Evolutionary conservation across 1,140 invertebrate genomes (phyloP).

Genomic region (Pseudomyrmex pallidus): DNA sequence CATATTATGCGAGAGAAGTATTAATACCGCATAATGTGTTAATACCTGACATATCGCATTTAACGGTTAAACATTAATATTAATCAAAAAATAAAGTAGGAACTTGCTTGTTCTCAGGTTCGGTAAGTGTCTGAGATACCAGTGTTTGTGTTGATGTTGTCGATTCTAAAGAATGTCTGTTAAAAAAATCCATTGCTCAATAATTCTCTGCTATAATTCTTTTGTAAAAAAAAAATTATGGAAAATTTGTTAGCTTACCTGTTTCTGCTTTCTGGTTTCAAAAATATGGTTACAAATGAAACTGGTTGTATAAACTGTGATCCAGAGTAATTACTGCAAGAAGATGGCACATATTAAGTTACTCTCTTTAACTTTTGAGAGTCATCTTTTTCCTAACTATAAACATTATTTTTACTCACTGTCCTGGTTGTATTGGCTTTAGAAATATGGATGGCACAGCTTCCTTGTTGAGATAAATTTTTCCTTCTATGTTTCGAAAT

Average conservation of each 20-base stretch:
- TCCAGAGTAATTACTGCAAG: conserved; percentile 18
- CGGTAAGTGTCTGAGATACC: background rate
- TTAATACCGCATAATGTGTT: too few species aligned
- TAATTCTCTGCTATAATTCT: background rate
- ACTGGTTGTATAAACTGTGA: conserved; percentile 18
- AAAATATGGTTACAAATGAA: conserved; percentile 51
- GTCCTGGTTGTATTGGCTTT: conserved; percentile 11
- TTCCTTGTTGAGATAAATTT: conserved; percentile 43
- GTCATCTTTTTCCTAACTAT: background rate
- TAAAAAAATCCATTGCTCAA: background rate
- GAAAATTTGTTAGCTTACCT: conserved; percentile 20
- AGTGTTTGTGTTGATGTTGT: background rate
- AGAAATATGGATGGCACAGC: conserved; percentile 51
- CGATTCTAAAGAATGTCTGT: background rate
- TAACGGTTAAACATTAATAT: too few species aligned
- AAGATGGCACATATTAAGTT: background rate
- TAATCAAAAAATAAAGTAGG: background rate
- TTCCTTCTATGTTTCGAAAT: conserved; percentile 44
- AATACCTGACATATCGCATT: too few species aligned
- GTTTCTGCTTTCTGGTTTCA: conserved; percentile 30
- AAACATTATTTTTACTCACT: conserved; percentile 32
- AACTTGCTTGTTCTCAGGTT: conserved; percentile 21
- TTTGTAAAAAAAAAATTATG: background rate
- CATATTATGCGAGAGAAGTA: too few species aligned
- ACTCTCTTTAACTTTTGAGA: too few species aligned